These are phyloP conservation scores for Rachycentron canadum DNA, from an alignment of 2,797 vertebrate species.

Conservation along the genomic window DNA sequence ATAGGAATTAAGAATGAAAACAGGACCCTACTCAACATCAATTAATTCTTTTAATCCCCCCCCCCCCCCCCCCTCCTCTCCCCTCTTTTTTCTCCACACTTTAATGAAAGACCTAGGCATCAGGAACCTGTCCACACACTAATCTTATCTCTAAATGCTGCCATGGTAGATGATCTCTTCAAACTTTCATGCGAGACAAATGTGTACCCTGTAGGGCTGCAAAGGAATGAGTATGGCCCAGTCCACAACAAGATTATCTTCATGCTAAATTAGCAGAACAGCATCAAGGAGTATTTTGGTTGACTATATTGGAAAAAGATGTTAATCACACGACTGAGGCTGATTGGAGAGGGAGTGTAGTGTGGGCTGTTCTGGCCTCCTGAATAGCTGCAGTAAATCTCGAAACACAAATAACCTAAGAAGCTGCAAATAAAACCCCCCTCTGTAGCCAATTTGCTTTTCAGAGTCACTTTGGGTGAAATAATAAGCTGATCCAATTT, in stretches of 20 bases:
- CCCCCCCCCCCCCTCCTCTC: too few species aligned
- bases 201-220: constrained; percentile 42
- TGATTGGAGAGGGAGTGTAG: constrained; percentile 70
- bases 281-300: constrained; percentile 70
- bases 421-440: constrained; percentile 80
- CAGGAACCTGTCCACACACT: constrained; percentile 3
- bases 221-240: constrained; percentile 1
- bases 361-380: constrained; percentile 68
- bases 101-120: constrained; percentile 19
- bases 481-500: constrained; percentile 87
- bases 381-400: constrained; percentile 81
- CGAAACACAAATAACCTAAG: constrained; percentile 78
- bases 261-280: constrained; percentile 66
- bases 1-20: background rate
- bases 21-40: background rate
- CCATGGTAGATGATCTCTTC: constrained; percentile 19
- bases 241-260: constrained; percentile 54
- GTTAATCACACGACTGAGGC: constrained; percentile 77
- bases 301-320: constrained; percentile 71
- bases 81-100: constrained; percentile 32
- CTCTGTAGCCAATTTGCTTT: constrained; percentile 83
- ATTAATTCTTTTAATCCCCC: constrained; percentile 30
- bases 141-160: constrained; percentile 38
- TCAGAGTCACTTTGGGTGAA: constrained; percentile 81
- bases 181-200: constrained; percentile 43